phyloP scores from a whole-genome alignment of 2,113 vertebrate genomes.

The Hassar affinis region DNA sequence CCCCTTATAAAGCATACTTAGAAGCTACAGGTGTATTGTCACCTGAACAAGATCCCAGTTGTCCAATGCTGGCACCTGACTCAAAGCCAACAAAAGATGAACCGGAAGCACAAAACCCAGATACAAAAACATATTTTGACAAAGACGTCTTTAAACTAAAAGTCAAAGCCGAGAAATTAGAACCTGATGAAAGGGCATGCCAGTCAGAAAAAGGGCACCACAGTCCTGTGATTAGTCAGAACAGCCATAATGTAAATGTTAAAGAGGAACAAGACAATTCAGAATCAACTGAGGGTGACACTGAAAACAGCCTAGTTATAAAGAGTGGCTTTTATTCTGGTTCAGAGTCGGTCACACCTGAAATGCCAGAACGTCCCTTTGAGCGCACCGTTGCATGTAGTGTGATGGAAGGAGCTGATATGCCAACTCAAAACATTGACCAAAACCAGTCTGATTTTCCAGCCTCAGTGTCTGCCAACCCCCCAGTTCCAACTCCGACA shows the following conservation, averaged over 20 bases:
- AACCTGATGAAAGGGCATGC: slow-evolving; percentile 27
- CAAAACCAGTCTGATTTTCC: slow-evolving; percentile 2
- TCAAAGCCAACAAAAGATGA: slow-evolving; percentile 48
- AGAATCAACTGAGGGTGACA: neutral
- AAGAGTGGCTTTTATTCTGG: slow-evolving; percentile 35
- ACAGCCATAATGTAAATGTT: neutral
- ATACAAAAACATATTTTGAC: slow-evolving; percentile 19
- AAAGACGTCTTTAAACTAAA: slow-evolving; percentile 33
- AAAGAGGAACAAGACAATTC: slow-evolving; percentile 42
- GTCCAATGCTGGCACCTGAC: slow-evolving; percentile 23
- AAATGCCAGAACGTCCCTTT: neutral
- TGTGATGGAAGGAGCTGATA: slow-evolving; percentile 38
- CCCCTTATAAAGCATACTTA: slow-evolving; percentile 80
- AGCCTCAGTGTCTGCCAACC: neutral
- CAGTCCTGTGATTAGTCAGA: slow-evolving; percentile 18
- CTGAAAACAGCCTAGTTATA: neutral
- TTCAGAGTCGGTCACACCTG: slow-evolving; percentile 1
- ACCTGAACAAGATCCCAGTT: slow-evolving; percentile 35
- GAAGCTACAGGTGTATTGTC: slow-evolving; percentile 60
- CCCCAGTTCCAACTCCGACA: slow-evolving; percentile 17
- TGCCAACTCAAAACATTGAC: neutral
- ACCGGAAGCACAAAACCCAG: slow-evolving; percentile 43
- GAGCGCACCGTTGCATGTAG: slow-evolving; percentile 8
- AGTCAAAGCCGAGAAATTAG: slow-evolving; percentile 63
- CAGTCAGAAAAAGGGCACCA: slow-evolving; percentile 17